These are phyloP conservation scores for Pristionchus mayeri DNA, from an alignment of 2,888 invertebrate species.

Conservation along the genomic window DNA sequence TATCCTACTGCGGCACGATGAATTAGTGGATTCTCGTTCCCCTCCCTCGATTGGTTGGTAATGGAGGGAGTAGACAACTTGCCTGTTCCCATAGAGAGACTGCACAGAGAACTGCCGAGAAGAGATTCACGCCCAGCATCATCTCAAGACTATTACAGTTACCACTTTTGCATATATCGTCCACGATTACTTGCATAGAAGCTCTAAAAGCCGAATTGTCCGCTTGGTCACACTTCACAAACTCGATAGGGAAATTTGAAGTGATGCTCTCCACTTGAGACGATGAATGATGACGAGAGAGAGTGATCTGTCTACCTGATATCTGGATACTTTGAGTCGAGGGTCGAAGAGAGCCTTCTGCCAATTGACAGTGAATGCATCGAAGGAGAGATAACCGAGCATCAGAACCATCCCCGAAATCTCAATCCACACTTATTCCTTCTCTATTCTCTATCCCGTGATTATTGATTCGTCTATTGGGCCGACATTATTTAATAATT, in stretches of 20 bases:
- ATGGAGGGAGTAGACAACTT: too few relatives aligned
- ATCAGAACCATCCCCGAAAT: constrained; percentile 87
- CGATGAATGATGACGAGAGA: too few relatives aligned
- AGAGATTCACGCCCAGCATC: constrained; percentile 96
- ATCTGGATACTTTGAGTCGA: constrained; percentile 67
- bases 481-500: background rate
- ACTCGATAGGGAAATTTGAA: too few relatives aligned
- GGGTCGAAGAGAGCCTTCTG: constrained; percentile 88
- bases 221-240: background rate
- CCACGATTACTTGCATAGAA: too few relatives aligned
- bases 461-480: too few relatives aligned
- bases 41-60: too few relatives aligned
- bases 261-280: too few relatives aligned
- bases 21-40: too few relatives aligned
- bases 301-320: constrained; percentile 65
- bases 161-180: too few relatives aligned
- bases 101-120: constrained; percentile 90
- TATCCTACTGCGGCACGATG: too few relatives aligned
- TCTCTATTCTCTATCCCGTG: background rate
- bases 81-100: constrained; percentile 85
- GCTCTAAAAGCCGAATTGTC: too few relatives aligned
- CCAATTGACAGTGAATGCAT: constrained; percentile 99
- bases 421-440: constrained; percentile 43
- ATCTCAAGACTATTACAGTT: constrained; percentile 84
- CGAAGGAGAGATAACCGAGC: constrained; percentile 91